Evolutionary conservation across 2,888 invertebrate genomes (phyloP).

Genomic region (Cantharis lateralis): DNA sequence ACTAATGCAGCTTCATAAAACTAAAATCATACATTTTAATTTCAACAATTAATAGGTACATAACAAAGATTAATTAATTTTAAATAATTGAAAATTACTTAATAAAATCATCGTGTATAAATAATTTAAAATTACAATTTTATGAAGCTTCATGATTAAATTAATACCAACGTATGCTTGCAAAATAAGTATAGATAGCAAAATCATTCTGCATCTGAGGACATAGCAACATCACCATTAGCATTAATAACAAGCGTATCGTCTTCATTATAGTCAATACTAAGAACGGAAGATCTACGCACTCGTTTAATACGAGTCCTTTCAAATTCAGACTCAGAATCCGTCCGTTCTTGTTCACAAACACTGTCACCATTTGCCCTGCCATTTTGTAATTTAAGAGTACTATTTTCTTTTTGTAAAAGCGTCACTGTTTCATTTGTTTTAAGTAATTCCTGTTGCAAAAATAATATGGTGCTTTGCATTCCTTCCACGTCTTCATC

Average conservation of each 20-base stretch:
- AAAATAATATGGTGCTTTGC: constrained; percentile 94
- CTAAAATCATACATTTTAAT: background rate
- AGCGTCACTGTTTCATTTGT: constrained; percentile 69
- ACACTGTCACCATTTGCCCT: constrained; percentile 46
- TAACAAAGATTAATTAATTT: background rate
- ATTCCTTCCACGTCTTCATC: constrained; percentile 98
- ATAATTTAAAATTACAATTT: constrained; percentile 4
- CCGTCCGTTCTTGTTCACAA: constrained; percentile 56
- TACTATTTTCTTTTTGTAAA: constrained; percentile 65
- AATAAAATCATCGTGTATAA: background rate
- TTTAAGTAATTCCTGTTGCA: constrained; percentile 91
- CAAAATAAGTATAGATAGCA: background rate
- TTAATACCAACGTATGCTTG: constrained; percentile 10
- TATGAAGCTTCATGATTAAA: constrained; percentile 12
- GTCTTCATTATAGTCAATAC: constrained; percentile 76
- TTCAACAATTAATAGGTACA: background rate
- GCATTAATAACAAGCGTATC: constrained; percentile 72
- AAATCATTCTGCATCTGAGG: constrained; percentile 51
- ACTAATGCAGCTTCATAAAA: background rate
- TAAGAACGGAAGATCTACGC: constrained; percentile 71
- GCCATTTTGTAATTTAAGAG: constrained; percentile 43
- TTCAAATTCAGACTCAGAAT: constrained; percentile 57
- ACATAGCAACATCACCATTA: constrained; percentile 67
- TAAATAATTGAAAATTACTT: background rate
- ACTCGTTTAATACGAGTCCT: constrained; percentile 68